Percentiles rank a stretch among this genome's conserved stretches.
These are phyloP conservation scores for Noctua comes DNA, from an alignment of 2,888 invertebrate genomes.

Conservation along the genomic window DNA sequence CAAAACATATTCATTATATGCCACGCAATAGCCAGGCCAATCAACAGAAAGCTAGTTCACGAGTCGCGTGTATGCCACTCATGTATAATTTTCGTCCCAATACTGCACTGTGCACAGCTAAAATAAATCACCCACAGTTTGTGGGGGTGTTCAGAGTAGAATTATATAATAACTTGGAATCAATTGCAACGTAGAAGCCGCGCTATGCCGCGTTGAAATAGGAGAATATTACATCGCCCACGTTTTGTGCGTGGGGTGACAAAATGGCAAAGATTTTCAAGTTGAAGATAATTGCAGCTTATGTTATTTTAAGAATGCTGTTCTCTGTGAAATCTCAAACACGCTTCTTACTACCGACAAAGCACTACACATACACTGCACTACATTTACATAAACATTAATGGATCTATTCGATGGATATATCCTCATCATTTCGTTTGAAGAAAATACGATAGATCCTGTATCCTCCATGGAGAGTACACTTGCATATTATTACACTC, in stretches of 20 bases:
- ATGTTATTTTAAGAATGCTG: not conserved
- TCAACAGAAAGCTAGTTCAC: not conserved
- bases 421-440: not conserved
- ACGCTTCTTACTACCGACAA: not conserved
- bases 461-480: not conserved
- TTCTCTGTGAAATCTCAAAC: not conserved
- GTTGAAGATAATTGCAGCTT: not conserved
- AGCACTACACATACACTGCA: not conserved
- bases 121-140: not conserved
- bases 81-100: not conserved
- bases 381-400: not conserved
- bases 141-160: not conserved
- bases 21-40: not conserved
- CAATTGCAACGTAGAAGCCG: not conserved
- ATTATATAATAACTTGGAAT: not conserved
- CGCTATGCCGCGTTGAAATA: too few species aligned
- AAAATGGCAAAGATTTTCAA: not conserved
- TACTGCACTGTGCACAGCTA: too few species aligned
- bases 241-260: not conserved
- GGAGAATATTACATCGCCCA: not conserved
- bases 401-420: not conserved
- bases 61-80: not conserved
- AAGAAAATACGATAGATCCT: not conserved
- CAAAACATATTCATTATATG: not conserved
- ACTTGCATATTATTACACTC: not conserved